A percentile compares a stretch with the other conserved stretches of the same genome.
phyloP scores from a whole-genome alignment of 2,888 invertebrate genomes.

The Dascillus cervinus region DNA sequence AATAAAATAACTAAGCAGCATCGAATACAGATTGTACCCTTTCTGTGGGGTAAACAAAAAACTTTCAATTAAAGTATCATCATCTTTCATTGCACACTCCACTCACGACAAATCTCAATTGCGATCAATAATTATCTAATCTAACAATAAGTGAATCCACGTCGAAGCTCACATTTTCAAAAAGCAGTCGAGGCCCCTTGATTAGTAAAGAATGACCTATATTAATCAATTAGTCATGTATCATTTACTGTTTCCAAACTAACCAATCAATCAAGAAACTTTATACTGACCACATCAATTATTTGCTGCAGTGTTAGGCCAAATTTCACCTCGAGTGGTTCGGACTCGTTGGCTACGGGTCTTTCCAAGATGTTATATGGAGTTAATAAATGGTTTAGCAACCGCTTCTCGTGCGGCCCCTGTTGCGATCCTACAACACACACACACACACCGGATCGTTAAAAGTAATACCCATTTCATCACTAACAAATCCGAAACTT shows the following conservation, averaged over 20 bases:
- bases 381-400: constrained; percentile 74
- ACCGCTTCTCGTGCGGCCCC: constrained; percentile 82
- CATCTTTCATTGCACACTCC: no score
- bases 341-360: constrained; percentile 87
- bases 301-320: constrained; percentile 89
- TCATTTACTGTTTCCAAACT: constrained; percentile 3
- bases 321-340: constrained; percentile 83
- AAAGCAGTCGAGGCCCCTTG: no score
- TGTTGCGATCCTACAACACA: constrained; percentile 74
- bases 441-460: constrained; percentile 9
- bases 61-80: no score
- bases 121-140: no score
- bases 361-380: constrained; percentile 84
- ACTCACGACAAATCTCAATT: no score
- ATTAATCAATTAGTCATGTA: no score
- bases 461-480: no score
- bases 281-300: constrained; percentile 83
- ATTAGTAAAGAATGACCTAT: no score
- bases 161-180: no score
- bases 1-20: constrained; percentile 48
- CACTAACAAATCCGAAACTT: no score
- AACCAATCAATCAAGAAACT: not conserved
- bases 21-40: constrained; percentile 25
- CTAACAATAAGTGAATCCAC: no score
- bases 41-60: no score